Evolutionary conservation across 2,797 vertebrate species (phyloP), one percentile per base, ranked within the genome.

Genomic region (Emydoidea blandingii): DNA sequence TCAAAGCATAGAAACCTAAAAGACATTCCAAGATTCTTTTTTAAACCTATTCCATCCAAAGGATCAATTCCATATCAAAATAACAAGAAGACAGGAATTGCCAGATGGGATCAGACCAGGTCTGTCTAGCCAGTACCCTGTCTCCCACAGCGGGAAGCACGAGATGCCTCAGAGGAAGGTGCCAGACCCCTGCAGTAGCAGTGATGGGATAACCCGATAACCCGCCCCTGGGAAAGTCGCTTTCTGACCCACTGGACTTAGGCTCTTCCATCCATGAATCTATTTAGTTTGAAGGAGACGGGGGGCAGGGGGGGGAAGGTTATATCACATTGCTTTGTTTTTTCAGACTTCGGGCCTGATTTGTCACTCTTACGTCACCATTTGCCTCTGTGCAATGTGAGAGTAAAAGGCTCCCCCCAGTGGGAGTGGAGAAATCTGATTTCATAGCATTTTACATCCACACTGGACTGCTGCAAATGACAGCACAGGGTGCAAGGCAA

Each of bases 251-350:
- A 62, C n/a, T 68, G 65, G 65, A 68, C 65, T 11, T 21, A 21
- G 16, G n/a, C 34, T 68, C n/a, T 68, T 37, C n/a, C 65, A n/a
- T 37, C 65, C 19, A 16, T 8, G 29, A 62, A 62, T 62, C 31
- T 31, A 31, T 62, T 34, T 62, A 34, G 18, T 68, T 37, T 68
- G 65, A n/a, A 37, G n/a, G 9, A 37, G 18, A 37, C 8, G 10
- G 8, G 10, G 8, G 2, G 1, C 9, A 19, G 18, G 14, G 3
- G 12, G 2, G 44, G 15, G 25, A 23, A 16, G 8, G 34, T 21
- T 16, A 10, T 37, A 19, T 9, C 65, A 37, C 2, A 7, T 37
- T 37, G 65, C 9, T 37, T 68, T 68, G n/a, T 19, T n/a, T 68
- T 68, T 37, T n/a, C 62, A 68, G 62, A n/a, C 62, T 68, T 68